Percentiles rank a stretch among this genome's conserved stretches.
Evolutionary conservation across 1,140 invertebrate genomes (phyloP).

Genomic region (Heliconius himera): DNA sequence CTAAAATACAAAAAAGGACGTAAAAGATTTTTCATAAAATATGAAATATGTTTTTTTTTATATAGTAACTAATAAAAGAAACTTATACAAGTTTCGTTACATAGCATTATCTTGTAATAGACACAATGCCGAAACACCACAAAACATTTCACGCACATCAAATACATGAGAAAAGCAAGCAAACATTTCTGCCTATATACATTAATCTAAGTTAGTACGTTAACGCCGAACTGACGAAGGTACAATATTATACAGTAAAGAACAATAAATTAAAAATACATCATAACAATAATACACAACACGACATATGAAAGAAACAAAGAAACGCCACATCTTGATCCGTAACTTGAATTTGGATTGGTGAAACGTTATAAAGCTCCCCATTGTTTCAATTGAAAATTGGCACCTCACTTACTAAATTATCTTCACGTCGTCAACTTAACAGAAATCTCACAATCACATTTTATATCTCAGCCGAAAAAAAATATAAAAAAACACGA

Average conservation of each 20-base stretch:
- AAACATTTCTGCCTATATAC: constrained; percentile 9
- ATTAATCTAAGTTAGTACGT: neutral
- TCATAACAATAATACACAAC: neutral
- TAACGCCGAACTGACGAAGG: constrained; percentile 2
- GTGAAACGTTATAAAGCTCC: neutral
- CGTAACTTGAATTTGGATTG: constrained; percentile 38
- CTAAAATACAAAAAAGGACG: too few species aligned
- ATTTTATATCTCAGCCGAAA: neutral
- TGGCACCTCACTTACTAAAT: constrained; percentile 39
- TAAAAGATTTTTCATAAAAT: too few species aligned
- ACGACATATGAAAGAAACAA: neutral
- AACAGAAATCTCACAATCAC: neutral
- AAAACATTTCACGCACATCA: constrained; percentile 15
- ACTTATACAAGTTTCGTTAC: neutral
- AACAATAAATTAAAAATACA: neutral
- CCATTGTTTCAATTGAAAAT: constrained; percentile 24
- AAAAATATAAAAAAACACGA: constrained; percentile 25
- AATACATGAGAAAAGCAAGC: constrained; percentile 17
- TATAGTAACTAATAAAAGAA: too few species aligned
- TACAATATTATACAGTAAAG: neutral
- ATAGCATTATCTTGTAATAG: constrained; percentile 6
- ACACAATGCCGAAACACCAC: neutral
- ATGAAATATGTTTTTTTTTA: too few species aligned
- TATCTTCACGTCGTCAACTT: neutral
- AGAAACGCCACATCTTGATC: constrained; percentile 47